phyloP scores from a whole-genome alignment of 1,140 invertebrate species.

The Aphidius gifuensis region DNA sequence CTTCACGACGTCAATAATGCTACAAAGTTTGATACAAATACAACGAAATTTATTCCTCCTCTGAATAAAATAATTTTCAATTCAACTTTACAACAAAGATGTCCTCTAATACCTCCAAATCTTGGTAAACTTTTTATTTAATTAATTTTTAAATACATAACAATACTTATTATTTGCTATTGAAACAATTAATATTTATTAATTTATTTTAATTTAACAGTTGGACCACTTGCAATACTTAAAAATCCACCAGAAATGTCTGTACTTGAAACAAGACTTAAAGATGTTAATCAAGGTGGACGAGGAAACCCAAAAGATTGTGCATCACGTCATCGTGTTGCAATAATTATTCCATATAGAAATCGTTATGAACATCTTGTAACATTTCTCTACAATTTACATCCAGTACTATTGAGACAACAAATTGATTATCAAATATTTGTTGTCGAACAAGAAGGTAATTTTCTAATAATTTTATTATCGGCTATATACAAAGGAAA shows the following conservation, averaged over 20 bases:
- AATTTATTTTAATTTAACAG: slow-evolving; percentile 35
- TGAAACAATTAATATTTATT: neutral
- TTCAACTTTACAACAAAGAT: slow-evolving; percentile 31
- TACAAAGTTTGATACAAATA: slow-evolving; percentile 31
- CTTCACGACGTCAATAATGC: slow-evolving; percentile 32
- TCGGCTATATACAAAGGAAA: too few relatives aligned
- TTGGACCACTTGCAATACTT: slow-evolving; percentile 48
- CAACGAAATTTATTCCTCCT: slow-evolving; percentile 6
- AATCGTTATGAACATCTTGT: slow-evolving; percentile 81
- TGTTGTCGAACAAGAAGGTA: slow-evolving; percentile 87
- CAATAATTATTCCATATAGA: slow-evolving; percentile 86
- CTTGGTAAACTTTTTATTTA: slow-evolving; percentile 42
- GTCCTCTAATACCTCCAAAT: slow-evolving; percentile 53
- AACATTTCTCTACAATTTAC: slow-evolving; percentile 82
- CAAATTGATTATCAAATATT: slow-evolving; percentile 91
- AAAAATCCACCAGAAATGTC: slow-evolving; percentile 46
- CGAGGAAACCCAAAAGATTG: slow-evolving; percentile 74
- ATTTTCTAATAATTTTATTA: neutral
- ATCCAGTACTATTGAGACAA: slow-evolving; percentile 87
- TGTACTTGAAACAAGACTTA: slow-evolving; percentile 49
- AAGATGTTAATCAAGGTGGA: slow-evolving; percentile 67
- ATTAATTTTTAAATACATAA: neutral
- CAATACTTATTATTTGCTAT: neutral
- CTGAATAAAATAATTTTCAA: slow-evolving; percentile 20
- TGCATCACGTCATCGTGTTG: slow-evolving; percentile 72